Evolutionary conservation across 2,113 vertebrate species (phyloP), one percentile per base, ranked within the genome.

Genomic region (Dendrocopos noguchii): DNA sequence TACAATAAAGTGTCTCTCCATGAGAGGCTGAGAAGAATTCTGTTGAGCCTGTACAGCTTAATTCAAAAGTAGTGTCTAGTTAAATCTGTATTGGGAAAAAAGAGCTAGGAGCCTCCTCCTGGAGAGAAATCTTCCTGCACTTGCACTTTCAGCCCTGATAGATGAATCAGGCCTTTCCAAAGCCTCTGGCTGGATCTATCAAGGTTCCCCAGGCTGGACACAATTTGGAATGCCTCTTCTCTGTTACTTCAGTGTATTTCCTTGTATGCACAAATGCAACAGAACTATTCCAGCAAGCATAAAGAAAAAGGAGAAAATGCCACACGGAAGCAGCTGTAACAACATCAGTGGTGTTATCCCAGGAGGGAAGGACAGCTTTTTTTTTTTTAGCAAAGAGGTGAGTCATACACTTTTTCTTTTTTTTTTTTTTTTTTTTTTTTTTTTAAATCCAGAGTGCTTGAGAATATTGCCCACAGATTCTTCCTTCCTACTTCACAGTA

Each of bases 41-140:
- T 77, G 29, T 34, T 73, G 46, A 80, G 21, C 9, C 31, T 29
- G 50, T 27, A 87, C 42, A 91, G 36, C 64, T 16, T 47, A 50
- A 34, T 72, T 52, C 71, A 72, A 60, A 90, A 60, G 33, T 20
- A 34, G 47, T 2, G 4, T 19, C 21, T 53, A 93, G 86, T 80
- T 84, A 87, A 63, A 55, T 71, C 68, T 60, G 10, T 64, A 10
- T 22, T 47, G 47, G 55, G 63, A 85, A 67, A 80, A 73, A 70
- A 39, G 61, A 53, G 19, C 84, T 83, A 63, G 85, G 91, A 95
- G 85, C 94, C 82, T 95, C 84, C 92, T 92, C 80, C 87, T 87
- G 93, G 93, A 85, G 53, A 79, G 36, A 73, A 76, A 22, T 12
- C 85, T 94, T 86, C 65, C 74, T 81, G n/a, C 70, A 75, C 87